phyloP scores from a whole-genome alignment of 2,113 vertebrate species.

The Abramis brama region DNA sequence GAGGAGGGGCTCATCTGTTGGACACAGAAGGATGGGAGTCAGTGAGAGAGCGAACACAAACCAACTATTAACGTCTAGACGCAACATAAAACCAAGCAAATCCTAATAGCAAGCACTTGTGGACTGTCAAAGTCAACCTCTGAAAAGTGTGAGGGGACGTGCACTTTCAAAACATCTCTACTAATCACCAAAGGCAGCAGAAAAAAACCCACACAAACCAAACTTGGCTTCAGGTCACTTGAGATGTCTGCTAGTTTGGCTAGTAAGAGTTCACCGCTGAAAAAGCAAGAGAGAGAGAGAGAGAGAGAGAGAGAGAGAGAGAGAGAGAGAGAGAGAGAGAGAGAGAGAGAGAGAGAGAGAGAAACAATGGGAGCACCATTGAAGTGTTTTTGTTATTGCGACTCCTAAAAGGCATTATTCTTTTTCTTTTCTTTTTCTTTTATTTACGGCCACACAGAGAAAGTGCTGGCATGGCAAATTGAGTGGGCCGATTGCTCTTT shows the following conservation, averaged over 20 bases:
- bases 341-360: background rate
- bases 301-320: background rate
- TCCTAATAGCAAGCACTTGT: slow-evolving; percentile 81
- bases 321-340: background rate
- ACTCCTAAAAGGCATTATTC: background rate
- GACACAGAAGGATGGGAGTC: slow-evolving; percentile 70
- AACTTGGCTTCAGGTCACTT: slow-evolving; percentile 42
- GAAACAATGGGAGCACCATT: background rate
- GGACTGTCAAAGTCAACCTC: slow-evolving; percentile 66
- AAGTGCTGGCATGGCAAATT: slow-evolving; percentile 26
- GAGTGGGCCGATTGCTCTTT: slow-evolving; percentile 40
- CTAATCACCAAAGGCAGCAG: slow-evolving; percentile 47
- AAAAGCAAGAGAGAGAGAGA: background rate
- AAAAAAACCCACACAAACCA: slow-evolving; percentile 47
- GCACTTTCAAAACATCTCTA: slow-evolving; percentile 46
- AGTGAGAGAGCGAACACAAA: slow-evolving; percentile 74
- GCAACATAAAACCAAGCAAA: slow-evolving; percentile 93
- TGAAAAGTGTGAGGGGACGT: slow-evolving; percentile 51
- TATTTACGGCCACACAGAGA: slow-evolving; percentile 26
- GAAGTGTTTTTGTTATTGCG: background rate
- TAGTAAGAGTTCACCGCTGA: slow-evolving; percentile 22
- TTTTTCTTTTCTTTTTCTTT: background rate
- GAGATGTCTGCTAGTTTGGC: slow-evolving; percentile 50
- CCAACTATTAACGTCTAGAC: slow-evolving; percentile 98
- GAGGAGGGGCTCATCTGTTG: slow-evolving; percentile 64